phyloP scores from a whole-genome alignment of 2,888 invertebrate species.

The Steromphala cineraria region DNA sequence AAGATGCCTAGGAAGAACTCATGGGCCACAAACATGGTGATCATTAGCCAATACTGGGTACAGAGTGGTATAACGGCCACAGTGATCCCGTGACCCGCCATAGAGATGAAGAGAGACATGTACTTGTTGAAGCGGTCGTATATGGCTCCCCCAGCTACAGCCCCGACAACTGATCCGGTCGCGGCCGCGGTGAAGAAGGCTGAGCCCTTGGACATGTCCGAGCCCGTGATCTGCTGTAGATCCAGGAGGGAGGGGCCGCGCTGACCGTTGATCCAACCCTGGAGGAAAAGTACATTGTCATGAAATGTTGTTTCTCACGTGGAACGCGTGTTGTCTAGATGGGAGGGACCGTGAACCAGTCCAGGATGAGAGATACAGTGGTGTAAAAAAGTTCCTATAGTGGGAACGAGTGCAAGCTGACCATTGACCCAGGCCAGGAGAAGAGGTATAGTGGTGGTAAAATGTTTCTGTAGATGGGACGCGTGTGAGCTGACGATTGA shows the following conservation, averaged over 20 bases:
- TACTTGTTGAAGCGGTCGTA: neutral
- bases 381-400: no score
- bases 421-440: no score
- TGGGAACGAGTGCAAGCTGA: no score
- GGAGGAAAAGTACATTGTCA: neutral
- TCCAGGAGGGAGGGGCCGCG: constrained; percentile 38
- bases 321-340: no score
- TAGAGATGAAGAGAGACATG: neutral
- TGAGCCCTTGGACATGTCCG: constrained; percentile 33
- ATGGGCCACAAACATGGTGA: neutral
- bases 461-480: no score
- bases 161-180: constrained; percentile 22
- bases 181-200: constrained; percentile 39
- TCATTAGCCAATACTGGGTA: neutral
- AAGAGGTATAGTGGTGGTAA: no score
- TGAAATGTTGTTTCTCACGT: neutral
- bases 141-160: neutral
- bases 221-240: constrained; percentile 32
- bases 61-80: neutral
- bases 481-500: constrained; percentile 36
- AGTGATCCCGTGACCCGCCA: neutral
- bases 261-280: constrained; percentile 42
- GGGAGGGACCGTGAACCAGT: no score
- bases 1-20: neutral
- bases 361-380: no score